These are phyloP conservation scores for Amphiura filiformis DNA, from an alignment of 35 echinoderm and acorn worm species.

Conservation along the genomic window DNA sequence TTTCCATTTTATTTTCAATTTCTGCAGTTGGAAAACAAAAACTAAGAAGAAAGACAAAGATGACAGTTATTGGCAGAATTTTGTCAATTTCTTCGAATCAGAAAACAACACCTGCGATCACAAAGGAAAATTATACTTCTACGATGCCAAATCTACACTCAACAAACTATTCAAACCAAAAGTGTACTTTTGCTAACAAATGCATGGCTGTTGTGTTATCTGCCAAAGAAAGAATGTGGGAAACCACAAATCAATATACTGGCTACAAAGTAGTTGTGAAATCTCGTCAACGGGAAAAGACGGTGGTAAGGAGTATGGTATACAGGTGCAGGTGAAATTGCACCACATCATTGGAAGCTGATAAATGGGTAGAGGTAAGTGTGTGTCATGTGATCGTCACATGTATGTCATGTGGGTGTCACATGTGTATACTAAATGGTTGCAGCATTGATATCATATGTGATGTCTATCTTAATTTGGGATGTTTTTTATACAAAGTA, in stretches of 20 bases:
- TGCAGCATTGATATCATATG: too few relatives aligned
- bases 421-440: too few relatives aligned
- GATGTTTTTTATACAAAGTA: too few relatives aligned
- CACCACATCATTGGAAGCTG: background rate
- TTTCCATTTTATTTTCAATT: background rate
- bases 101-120: background rate
- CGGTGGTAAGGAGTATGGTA: background rate
- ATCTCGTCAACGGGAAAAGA: background rate
- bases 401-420: too few relatives aligned
- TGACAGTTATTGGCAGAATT: background rate
- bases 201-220: background rate
- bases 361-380: conserved; percentile 7
- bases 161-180: background rate
- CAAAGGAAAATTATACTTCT: background rate
- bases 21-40: background rate
- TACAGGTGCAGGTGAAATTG: background rate
- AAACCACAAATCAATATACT: background rate
- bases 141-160: background rate
- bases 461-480: too few relatives aligned
- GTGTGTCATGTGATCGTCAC: too few relatives aligned
- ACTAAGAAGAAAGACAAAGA: background rate
- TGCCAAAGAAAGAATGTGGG: background rate
- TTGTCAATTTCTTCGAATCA: background rate
- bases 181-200: background rate
- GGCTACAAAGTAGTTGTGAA: background rate